Conservation (phyloP, 30 jellyfish, hydroid and myxozoan species). For the Catostylus mosaicus region DNA sequence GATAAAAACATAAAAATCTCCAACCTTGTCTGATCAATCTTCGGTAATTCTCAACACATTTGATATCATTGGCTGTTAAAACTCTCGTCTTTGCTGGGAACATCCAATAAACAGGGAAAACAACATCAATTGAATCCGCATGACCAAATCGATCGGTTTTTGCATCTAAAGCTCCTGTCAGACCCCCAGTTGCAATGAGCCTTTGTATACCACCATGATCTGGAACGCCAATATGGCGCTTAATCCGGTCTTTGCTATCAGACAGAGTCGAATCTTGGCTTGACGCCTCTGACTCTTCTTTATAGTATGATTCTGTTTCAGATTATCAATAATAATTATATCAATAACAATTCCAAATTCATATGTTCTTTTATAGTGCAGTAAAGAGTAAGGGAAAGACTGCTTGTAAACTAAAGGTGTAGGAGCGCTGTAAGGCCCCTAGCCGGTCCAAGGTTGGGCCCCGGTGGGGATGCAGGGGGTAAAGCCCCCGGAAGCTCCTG, state of each 20-base stretch:
- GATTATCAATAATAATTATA: too few species aligned
- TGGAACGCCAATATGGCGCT: slow-evolving; percentile 85
- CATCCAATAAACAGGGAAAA: slow-evolving; percentile 82
- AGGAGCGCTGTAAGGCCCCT: too few species aligned
- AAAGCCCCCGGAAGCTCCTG: too few species aligned
- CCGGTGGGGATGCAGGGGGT: too few species aligned
- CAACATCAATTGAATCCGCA: slow-evolving; percentile 82
- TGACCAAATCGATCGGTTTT: slow-evolving; percentile 39
- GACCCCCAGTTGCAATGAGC: slow-evolving; percentile 83
- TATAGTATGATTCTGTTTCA: background rate
- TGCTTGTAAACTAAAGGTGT: too few species aligned
- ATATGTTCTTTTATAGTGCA: too few species aligned
- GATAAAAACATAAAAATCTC: too few species aligned
- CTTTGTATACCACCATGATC: slow-evolving; percentile 96
- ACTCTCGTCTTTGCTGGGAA: slow-evolving; percentile 86
- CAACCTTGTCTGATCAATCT: slow-evolving; percentile 72
- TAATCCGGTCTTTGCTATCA: background rate
- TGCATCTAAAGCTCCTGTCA: slow-evolving; percentile 58
- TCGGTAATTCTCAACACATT: slow-evolving; percentile 79
- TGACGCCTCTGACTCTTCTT: background rate
- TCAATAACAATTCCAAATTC: too few species aligned
- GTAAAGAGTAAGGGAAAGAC: too few species aligned
- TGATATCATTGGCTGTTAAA: slow-evolving; percentile 58
- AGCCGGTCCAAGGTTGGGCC: too few species aligned
- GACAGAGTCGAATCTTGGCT: background rate